These are phyloP conservation scores for Equus przewalskii DNA, from an alignment of 2,113 vertebrate genomes.

Conservation along the genomic window DNA sequence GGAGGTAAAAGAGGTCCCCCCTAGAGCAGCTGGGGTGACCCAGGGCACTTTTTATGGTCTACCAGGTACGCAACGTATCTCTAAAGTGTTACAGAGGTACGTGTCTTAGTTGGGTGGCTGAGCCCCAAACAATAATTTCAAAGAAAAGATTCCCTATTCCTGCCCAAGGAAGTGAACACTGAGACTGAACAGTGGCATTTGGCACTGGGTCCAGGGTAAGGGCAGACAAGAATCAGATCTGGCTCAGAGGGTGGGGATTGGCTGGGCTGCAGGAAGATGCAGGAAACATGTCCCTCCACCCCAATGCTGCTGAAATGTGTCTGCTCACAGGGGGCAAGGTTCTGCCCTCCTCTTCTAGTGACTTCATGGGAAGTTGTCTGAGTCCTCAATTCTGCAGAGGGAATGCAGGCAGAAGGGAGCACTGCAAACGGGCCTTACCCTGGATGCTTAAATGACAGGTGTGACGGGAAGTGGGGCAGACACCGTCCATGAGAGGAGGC, in stretches of 20 bases:
- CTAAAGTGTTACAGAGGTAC: background rate
- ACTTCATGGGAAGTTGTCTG: slow-evolving; percentile 75
- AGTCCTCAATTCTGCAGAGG: slow-evolving; percentile 74
- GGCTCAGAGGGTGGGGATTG: background rate
- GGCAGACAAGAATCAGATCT: background rate
- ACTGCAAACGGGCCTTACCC: slow-evolving; percentile 28
- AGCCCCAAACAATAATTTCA: background rate
- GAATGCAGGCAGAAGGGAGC: slow-evolving; percentile 61
- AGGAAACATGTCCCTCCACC: background rate
- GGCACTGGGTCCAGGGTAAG: background rate
- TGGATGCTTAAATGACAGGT: slow-evolving; percentile 46
- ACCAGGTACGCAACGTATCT: background rate
- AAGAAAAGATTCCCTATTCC: background rate
- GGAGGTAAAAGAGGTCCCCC: background rate
- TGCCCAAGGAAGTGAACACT: background rate
- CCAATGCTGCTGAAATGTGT: background rate
- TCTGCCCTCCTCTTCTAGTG: slow-evolving; percentile 42
- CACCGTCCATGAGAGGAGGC: slow-evolving; percentile 12
- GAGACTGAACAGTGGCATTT: background rate
- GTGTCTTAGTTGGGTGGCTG: background rate
- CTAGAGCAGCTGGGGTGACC: background rate
- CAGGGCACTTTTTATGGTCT: slow-evolving; percentile 16
- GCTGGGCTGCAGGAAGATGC: background rate
- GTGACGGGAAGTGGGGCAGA: background rate
- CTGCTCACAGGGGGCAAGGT: slow-evolving; percentile 32